Base-by-base conservation (phyloP, 2,113 vertebrate genomes). In the Lepus europaeus region DNA sequence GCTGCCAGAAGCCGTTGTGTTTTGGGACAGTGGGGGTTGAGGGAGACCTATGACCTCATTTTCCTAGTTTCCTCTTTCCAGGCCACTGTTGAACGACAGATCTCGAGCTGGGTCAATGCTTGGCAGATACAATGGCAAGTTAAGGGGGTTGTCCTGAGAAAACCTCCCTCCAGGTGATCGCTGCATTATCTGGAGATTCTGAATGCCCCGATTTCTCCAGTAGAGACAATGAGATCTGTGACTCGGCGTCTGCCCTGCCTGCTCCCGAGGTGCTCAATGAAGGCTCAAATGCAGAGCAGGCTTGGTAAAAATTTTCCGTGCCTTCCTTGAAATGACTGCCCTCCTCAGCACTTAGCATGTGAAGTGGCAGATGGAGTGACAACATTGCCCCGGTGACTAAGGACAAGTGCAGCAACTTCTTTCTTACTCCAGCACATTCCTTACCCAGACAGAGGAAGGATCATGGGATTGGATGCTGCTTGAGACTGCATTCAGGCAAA, bases 1-100 rank as follows among this genome's bases (percentile, higher is more conserved):
- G 53, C 53, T 93, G 96, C 89, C 88, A 89, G 56, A 89, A 85
- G 45, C 14, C 83, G 23, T 17, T 87, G 91, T 91, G 84, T 84
- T 83, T 80, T 25, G 87, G 76, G 73, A 91, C 77, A 29, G 45
- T 23, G 68, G 81, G 56, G 45, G 29, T 77, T 94, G 78, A 56
- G 29, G 13, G 64, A 92, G 88, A 86, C 27, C 79, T 79, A 61
- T 84, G 69, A 91, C 76, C 72, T 94, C 92, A 85, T 72, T 69
- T 63, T 70, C 2, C 2, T 2, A 51, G 13, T 84, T 86, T 96
- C 22, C 31, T 92, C 49, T 29, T 72, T 59, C 10, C 6, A 13
- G 68, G n/a, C 93, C 36, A 33, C 39, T 23, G 20, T 89, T 6
- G 73, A 91, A 78, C 31, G 61, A 76, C 19, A 88, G 59, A 51